These are phyloP conservation scores for Rhabdomys dilectus DNA, from an alignment of 2,113 vertebrate species.

Conservation along the genomic window DNA sequence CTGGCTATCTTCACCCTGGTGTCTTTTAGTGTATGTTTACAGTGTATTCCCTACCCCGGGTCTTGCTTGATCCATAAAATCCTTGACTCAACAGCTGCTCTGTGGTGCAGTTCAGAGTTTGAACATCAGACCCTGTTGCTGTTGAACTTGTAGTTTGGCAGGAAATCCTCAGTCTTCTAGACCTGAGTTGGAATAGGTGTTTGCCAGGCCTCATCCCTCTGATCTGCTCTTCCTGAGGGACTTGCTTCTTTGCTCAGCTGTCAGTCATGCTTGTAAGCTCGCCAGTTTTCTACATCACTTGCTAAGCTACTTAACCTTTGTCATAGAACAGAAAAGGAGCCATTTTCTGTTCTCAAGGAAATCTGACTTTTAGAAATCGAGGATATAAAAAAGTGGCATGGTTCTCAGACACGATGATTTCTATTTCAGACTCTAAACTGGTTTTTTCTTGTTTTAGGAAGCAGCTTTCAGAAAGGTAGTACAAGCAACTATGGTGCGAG, in stretches of 20 bases:
- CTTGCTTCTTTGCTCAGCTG: background rate
- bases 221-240: background rate
- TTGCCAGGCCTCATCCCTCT: background rate
- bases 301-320: background rate
- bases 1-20: accelerated
- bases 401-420: background rate
- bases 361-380: background rate
- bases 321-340: background rate
- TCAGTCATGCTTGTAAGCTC: background rate
- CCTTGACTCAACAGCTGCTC: background rate
- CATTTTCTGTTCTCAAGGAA: background rate
- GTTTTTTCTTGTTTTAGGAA: slow-evolving; percentile 88
- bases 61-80: background rate
- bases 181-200: background rate
- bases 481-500: slow-evolving; percentile 98
- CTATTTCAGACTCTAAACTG: background rate
- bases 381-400: background rate
- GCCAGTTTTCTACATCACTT: background rate
- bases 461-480: slow-evolving; percentile 99
- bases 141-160: background rate
- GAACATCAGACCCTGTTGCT: background rate
- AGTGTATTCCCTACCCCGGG: background rate
- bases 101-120: background rate
- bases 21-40: background rate
- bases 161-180: background rate